phyloP scores from a whole-genome alignment of 2,113 vertebrate genomes.

The Anguilla japonica region DNA sequence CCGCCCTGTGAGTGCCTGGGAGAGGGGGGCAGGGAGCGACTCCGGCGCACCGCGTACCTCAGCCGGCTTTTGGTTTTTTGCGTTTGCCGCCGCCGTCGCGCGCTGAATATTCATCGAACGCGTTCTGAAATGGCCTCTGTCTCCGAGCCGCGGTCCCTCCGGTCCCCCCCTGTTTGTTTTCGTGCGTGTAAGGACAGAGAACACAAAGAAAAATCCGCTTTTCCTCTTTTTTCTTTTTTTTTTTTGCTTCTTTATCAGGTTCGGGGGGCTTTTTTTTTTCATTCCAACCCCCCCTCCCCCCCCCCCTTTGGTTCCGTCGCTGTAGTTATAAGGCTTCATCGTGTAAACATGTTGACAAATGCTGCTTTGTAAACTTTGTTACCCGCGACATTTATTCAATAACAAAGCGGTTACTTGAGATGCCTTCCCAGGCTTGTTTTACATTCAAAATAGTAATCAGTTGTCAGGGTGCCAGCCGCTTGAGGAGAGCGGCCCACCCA shows the following conservation, averaged over 20 bases:
- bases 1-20: not conserved
- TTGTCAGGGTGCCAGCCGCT: slow-evolving; percentile 69
- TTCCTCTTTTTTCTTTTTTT: slow-evolving; percentile 35
- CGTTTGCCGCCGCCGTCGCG: not conserved
- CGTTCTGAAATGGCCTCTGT: not conserved
- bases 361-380: slow-evolving; percentile 72
- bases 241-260: slow-evolving; percentile 42
- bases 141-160: slow-evolving; percentile 28
- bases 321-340: slow-evolving; percentile 63
- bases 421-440: slow-evolving; percentile 69
- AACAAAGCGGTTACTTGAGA: slow-evolving; percentile 78
- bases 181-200: slow-evolving; percentile 38
- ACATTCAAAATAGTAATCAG: slow-evolving; percentile 71
- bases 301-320: slow-evolving; percentile 47
- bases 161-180: slow-evolving; percentile 33
- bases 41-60: not conserved
- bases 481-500: slow-evolving; percentile 71
- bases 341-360: slow-evolving; percentile 76
- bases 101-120: slow-evolving; percentile 25
- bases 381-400: slow-evolving; percentile 70
- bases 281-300: slow-evolving; percentile 18
- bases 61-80: not conserved
- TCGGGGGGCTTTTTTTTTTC: not conserved
- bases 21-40: too few species aligned
- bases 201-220: slow-evolving; percentile 25